Evolutionary conservation across 2,113 vertebrate species (phyloP), one percentile per base, ranked within the genome.

Genomic region (Sphaerodactylus townsendi): DNA sequence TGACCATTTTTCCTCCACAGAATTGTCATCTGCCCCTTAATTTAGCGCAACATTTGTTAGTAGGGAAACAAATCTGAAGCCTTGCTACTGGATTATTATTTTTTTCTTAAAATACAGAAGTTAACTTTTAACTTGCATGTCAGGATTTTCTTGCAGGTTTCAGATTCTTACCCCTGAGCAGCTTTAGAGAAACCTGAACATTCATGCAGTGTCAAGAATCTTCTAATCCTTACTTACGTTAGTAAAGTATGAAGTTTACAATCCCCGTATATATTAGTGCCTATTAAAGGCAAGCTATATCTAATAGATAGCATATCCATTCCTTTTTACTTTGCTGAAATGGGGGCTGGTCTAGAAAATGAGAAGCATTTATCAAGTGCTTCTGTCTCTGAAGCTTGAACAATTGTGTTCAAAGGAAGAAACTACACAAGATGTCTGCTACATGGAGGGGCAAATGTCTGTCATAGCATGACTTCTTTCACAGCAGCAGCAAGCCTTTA

Each of bases 1-100:
- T 30, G 72, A 39, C 86, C 81, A 39, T 13, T 69, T 48, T 50
- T 23, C 68, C 88, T 19, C 62, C 23, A 11, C 77, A 78, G 62
- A n/a, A 68, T 79, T 79, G 41, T 68, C 64, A 35, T 19, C 77
- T 68, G 30, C 70, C 89, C 77, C 90, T 87, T 89, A 86, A 92
- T 90, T 91, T 93, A 92, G 88, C 83, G 78, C 50, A 81, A 64
- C 70, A 74, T 72, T 82, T 53, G 4, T 85, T 56, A 81, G 0
- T 80, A 68, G 48, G 62, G 48, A 41, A 86, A 80, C 69, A 84
- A 75, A 83, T 90, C 85, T 85, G 69, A 71, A 88, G 87, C 75
- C 87, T 81, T 81, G 62, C 59, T 30, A 33, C 35, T 72, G 66
- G 0, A 5, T 46, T 41, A 14, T 53, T 68, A n/a, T n/a, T n/a